Evolutionary conservation across 2,797 vertebrate species (phyloP).

Genomic region (Leuciscus waleckii): DNA sequence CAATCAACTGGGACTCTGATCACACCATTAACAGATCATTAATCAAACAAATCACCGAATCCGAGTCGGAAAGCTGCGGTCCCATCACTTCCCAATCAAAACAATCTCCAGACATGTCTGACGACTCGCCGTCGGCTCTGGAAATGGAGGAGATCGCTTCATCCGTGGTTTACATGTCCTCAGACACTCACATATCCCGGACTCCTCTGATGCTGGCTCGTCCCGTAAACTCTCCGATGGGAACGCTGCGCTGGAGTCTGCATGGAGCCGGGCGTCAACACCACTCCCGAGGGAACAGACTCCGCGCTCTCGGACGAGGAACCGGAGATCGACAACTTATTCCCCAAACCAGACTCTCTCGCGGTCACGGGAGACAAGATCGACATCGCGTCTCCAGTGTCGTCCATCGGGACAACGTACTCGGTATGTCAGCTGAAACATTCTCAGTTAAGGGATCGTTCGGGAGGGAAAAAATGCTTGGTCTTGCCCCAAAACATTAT

Average conservation of each 20-base stretch:
- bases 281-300: constrained; percentile 85
- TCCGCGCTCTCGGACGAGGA: constrained; percentile 90
- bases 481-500: background rate
- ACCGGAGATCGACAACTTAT: constrained; percentile 91
- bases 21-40: constrained; percentile 72
- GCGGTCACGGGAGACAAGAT: constrained; percentile 73
- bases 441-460: background rate
- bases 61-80: constrained; percentile 73
- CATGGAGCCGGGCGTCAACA: constrained; percentile 80
- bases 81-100: constrained; percentile 70
- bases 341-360: constrained; percentile 80
- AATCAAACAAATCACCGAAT: constrained; percentile 75
- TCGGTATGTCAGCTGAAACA: constrained; percentile 81
- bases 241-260: constrained; percentile 76
- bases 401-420: constrained; percentile 88
- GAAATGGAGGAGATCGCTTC: constrained; percentile 85
- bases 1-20: constrained; percentile 59
- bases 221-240: constrained; percentile 67
- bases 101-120: constrained; percentile 79
- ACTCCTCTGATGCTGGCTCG: constrained; percentile 70
- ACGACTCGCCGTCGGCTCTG: constrained; percentile 83
- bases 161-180: constrained; percentile 75
- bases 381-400: constrained; percentile 78
- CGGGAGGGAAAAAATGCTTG: no score
- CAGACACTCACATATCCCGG: constrained; percentile 67